Conservation (phyloP, 2,888 invertebrate species). For the Penaeus monodon region DNA sequence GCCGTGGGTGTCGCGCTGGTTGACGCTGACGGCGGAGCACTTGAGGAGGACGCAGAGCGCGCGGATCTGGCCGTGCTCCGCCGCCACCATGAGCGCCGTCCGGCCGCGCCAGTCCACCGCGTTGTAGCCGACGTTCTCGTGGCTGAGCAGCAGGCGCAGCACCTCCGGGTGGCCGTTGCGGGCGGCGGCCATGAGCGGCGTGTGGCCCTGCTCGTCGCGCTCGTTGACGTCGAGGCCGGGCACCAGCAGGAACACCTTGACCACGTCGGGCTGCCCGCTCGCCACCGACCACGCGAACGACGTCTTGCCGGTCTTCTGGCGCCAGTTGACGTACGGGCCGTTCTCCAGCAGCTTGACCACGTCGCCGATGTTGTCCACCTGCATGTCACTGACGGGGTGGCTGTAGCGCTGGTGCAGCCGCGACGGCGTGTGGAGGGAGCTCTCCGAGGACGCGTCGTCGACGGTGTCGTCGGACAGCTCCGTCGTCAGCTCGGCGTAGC, state of each 20-base stretch:
- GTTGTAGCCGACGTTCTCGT: constrained; percentile 47
- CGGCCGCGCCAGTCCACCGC: constrained; percentile 47
- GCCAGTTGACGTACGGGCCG: constrained; percentile 63
- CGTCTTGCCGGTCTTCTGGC: constrained; percentile 64
- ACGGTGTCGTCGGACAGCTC: constrained; percentile 34
- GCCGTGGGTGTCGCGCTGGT: constrained; percentile 52
- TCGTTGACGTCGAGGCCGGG: constrained; percentile 63
- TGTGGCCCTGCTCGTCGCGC: constrained; percentile 55
- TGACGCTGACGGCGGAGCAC: constrained; percentile 52
- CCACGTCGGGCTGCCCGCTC: constrained; percentile 62
- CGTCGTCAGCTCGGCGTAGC: constrained; percentile 46
- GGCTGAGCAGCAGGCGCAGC: constrained; percentile 49
- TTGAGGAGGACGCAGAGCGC: constrained; percentile 41
- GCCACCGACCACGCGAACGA: constrained; percentile 64
- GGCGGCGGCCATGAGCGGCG: constrained; percentile 63
- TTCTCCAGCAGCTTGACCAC: constrained; percentile 61
- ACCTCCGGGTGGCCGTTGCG: constrained; percentile 58
- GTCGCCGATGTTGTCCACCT: constrained; percentile 61
- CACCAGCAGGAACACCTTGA: constrained; percentile 61
- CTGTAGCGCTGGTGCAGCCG: constrained; percentile 37
- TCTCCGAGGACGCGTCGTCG: constrained; percentile 44
- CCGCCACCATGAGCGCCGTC: constrained; percentile 59
- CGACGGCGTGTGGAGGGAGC: constrained; percentile 43
- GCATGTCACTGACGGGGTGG: constrained; percentile 54
- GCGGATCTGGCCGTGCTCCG: constrained; percentile 56